Base-by-base conservation (phyloP, 2,888 invertebrate species). In the Temnothorax unifasciatus region DNA sequence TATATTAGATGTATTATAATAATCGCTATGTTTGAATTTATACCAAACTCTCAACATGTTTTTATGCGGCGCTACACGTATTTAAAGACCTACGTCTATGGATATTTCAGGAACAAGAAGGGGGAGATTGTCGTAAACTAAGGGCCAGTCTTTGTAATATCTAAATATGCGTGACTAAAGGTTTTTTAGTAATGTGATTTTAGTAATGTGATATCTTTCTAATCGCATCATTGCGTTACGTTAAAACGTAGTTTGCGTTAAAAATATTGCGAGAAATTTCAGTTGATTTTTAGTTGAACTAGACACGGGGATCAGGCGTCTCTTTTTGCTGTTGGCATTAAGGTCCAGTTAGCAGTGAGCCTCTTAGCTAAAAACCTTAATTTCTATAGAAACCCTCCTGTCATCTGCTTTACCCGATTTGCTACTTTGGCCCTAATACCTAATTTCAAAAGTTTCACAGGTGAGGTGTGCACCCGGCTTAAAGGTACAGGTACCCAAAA, bases 61-160 rank as follows among this genome's bases (percentile, higher is more conserved):
- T 71, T 21, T 15, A 25, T 25, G 11, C n/a, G n/a, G 4, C 15
- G 6, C 29, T 57, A 11, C 0, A 18, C 25, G 0, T 71, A 54
- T 73, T 71, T 54, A 73, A 71, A 71, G 50, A 52, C 15, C 21
- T 25, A 41, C 34, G n/a, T 73, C 25, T 9, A 77, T 18, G 15
- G 66, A 73, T 61, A 64, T 75, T 74, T 82, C 79, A 52, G 52
- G 50, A 71, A 82, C 59, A 75, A 47, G 81, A 86, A 52, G 75
- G 34, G 21, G n/a, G 29, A n/a, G n/a, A n/a, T n/a, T n/a, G n/a
- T n/a, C n/a, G n/a, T n/a, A n/a, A n/a, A n/a, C n/a, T n/a, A n/a
- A n/a, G n/a, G n/a, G n/a, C n/a, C n/a, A n/a, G n/a, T n/a, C n/a
- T n/a, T n/a, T n/a, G n/a, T n/a, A n/a, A n/a, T n/a, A n/a, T n/a